These are phyloP conservation scores for Myopa testacea DNA, from an alignment of 2,888 invertebrate species.

Conservation along the genomic window DNA sequence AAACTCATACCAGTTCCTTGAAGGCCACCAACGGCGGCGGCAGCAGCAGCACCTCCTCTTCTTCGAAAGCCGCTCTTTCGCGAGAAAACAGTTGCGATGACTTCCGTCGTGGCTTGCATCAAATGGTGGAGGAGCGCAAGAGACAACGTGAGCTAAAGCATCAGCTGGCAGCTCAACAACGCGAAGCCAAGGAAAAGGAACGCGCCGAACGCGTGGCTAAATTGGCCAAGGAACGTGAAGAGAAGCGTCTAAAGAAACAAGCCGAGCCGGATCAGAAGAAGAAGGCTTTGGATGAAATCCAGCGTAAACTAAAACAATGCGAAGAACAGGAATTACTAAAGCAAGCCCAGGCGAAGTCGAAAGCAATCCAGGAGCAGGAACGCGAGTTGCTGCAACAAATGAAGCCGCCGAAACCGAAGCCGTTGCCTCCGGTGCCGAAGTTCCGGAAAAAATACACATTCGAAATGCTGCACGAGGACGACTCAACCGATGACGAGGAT, in stretches of 20 bases:
- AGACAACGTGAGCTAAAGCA: constrained; percentile 67
- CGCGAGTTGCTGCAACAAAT: constrained; percentile 59
- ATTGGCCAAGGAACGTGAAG: constrained; percentile 64
- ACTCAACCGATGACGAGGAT: constrained; percentile 68
- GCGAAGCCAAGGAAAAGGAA: constrained; percentile 66
- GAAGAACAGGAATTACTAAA: constrained; percentile 53
- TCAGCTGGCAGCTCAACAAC: constrained; percentile 60
- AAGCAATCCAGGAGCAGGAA: constrained; percentile 57
- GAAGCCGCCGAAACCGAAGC: constrained; percentile 54
- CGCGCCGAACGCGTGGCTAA: constrained; percentile 64
- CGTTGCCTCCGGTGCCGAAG: constrained; percentile 58
- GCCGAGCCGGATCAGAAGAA: constrained; percentile 62
- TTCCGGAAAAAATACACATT: constrained; percentile 61
- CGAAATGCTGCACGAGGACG: constrained; percentile 67
- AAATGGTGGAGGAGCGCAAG: constrained; percentile 64
- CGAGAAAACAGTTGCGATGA: constrained; percentile 66
- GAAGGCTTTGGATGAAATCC: constrained; percentile 62
- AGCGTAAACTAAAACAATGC: constrained; percentile 59
- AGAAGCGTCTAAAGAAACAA: constrained; percentile 61
- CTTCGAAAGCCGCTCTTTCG: constrained; percentile 54
- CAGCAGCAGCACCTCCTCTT: constrained; percentile 50
- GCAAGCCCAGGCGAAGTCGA: constrained; percentile 51
- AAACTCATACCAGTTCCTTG: constrained; percentile 46
- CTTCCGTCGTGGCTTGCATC: constrained; percentile 60
- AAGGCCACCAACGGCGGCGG: constrained; percentile 35